phyloP scores from a whole-genome alignment of 2,113 vertebrate genomes.

The Pterocles burchelli region DNA sequence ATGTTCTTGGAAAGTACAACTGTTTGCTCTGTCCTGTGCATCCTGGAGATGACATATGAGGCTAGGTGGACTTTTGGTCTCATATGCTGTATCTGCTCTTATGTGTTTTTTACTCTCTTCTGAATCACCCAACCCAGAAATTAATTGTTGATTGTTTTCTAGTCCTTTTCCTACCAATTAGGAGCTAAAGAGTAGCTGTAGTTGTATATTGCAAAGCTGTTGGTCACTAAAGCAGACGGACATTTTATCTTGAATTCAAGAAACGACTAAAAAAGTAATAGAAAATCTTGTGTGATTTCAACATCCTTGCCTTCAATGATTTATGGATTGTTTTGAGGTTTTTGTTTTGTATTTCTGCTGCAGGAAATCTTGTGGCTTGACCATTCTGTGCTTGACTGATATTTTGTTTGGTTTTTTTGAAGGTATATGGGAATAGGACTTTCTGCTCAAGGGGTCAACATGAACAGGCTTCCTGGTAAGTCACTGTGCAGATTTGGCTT shows the following conservation, averaged over 20 bases:
- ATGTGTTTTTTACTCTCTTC: not conserved
- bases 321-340: not conserved
- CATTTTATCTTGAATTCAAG: not conserved
- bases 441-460: conserved; percentile 98
- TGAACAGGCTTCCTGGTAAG: conserved; percentile 99
- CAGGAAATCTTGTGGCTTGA: not conserved
- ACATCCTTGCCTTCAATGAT: not conserved
- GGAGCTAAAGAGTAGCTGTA: not conserved
- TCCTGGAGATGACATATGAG: not conserved
- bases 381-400: conserved; percentile 42
- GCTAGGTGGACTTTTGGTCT: not conserved
- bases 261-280: not conserved
- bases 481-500: conserved; percentile 59
- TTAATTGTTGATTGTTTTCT: not conserved
- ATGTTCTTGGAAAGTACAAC: not conserved
- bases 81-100: not conserved
- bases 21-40: not conserved
- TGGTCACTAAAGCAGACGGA: not conserved
- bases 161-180: not conserved
- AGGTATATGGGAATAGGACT: conserved; percentile 99
- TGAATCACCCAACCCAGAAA: not conserved
- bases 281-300: not conserved
- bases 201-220: not conserved
- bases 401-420: conserved; percentile 69
- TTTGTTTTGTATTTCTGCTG: not conserved